phyloP scores from a whole-genome alignment of 2,797 vertebrate species.

The Enteromius radiatus region DNA sequence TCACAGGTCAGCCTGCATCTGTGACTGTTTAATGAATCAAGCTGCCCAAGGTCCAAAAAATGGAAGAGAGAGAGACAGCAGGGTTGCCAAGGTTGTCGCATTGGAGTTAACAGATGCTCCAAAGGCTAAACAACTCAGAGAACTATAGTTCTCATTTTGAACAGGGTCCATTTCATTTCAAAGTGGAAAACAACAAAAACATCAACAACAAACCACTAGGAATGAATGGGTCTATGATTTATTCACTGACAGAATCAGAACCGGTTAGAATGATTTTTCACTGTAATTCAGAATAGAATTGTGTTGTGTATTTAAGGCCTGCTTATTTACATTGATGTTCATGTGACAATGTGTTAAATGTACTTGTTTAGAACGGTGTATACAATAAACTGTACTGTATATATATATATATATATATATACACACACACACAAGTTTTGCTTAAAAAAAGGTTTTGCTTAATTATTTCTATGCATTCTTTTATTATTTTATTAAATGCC shows the following conservation, averaged over 20 bases:
- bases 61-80: background rate
- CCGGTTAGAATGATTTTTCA: background rate
- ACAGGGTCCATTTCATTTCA: background rate
- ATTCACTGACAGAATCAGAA: background rate
- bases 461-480: too few species aligned
- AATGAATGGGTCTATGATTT: background rate
- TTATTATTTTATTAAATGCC: too few species aligned
- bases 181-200: background rate
- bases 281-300: background rate
- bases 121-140: background rate
- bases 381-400: background rate
- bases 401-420: too few species aligned
- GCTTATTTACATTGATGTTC: background rate
- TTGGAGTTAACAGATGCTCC: background rate
- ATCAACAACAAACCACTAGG: background rate
- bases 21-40: conserved; percentile 2
- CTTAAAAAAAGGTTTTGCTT: background rate
- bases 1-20: background rate
- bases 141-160: background rate
- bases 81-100: background rate
- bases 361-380: background rate
- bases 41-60: background rate
- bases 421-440: too few species aligned
- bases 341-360: background rate
- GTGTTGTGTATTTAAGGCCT: background rate